These are phyloP conservation scores for Podabrus alpinus DNA, from an alignment of 2,888 invertebrate genomes.

Conservation along the genomic window DNA sequence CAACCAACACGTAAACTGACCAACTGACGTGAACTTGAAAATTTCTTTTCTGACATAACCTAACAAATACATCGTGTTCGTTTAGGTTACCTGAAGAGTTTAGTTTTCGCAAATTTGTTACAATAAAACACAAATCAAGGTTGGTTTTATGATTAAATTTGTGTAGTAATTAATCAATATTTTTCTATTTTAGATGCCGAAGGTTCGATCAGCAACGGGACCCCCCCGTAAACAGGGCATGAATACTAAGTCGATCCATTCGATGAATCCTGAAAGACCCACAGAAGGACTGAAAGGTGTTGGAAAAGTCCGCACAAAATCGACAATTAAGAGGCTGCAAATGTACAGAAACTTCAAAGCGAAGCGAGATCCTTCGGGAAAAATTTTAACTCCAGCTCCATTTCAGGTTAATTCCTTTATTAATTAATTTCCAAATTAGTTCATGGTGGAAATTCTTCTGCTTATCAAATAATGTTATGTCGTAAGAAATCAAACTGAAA, in stretches of 20 bases:
- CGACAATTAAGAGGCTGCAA: conserved; percentile 93
- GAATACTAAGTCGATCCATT: conserved; percentile 80
- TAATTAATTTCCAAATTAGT: too few species aligned
- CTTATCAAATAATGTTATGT: too few species aligned
- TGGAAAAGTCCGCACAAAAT: conserved; percentile 82
- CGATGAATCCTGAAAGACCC: conserved; percentile 92
- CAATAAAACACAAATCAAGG: neutral
- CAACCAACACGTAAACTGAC: neutral
- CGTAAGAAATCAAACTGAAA: too few species aligned
- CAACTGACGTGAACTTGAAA: neutral
- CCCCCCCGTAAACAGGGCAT: conserved; percentile 83
- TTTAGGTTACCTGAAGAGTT: neutral
- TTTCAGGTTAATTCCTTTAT: conserved; percentile 67
- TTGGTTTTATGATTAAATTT: neutral
- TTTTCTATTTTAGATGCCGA: conserved; percentile 68
- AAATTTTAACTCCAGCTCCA: conserved; percentile 91
- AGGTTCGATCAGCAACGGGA: conserved; percentile 72
- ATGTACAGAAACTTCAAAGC: conserved; percentile 99
- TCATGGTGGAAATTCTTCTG: neutral
- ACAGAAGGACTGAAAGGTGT: conserved; percentile 81
- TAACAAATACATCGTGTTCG: neutral
- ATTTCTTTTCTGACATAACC: neutral
- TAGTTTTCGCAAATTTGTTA: neutral
- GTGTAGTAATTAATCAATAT: neutral
- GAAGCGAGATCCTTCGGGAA: conserved; percentile 84